Base-by-base conservation (phyloP, 1,140 invertebrate species). In the Cotesia glomerata region DNA sequence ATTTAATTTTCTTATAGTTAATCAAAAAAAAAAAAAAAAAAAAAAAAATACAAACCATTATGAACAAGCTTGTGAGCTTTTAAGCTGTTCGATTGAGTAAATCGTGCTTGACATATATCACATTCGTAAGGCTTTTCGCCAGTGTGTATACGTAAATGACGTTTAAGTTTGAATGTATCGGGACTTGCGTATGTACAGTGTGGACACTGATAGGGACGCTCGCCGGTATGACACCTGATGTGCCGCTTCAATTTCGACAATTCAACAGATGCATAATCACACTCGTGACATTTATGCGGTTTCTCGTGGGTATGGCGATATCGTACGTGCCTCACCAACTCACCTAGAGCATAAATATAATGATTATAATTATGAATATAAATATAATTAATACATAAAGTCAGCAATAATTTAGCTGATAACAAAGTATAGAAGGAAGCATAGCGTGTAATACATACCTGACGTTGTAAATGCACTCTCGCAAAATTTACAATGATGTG, bases 181-280 rank as follows among this genome's bases (percentile, higher is more conserved):
- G 97, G 97, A 81, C 95, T 98, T 14, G 97, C 97, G 82, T 99
- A 99, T 3, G 95, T 97, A 88, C 97, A 99, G 86, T 98, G 95
- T 0, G 95, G 94, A 84, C 97, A 99, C 91, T 95, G 93, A 85
- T 94, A 95, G 8, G 93, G 93, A 62, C 93, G 87, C 84, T 94
- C 94, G 66, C 93, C 95, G 0, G 95, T 98, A 82, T 98, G 97
- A 82, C 95, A 97, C 34, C 97, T 90, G 81, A 98, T 96, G 81
- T 98, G 97, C 54, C 97, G 88, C 69, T 97, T 95, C 36, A 98
- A 83, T 88, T 98, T 98, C 59, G 95, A 97, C 63, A 98, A 84
- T 85, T 98, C 97, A 0, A 98, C 97, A 73, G 95, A 96, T 0
- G 96, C 95, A 86, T 98, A 98, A 84, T 97, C 95, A 87, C 97